Evolutionary conservation across 1,140 invertebrate species (phyloP).

Genomic region (Panagrolaimus sp.): DNA sequence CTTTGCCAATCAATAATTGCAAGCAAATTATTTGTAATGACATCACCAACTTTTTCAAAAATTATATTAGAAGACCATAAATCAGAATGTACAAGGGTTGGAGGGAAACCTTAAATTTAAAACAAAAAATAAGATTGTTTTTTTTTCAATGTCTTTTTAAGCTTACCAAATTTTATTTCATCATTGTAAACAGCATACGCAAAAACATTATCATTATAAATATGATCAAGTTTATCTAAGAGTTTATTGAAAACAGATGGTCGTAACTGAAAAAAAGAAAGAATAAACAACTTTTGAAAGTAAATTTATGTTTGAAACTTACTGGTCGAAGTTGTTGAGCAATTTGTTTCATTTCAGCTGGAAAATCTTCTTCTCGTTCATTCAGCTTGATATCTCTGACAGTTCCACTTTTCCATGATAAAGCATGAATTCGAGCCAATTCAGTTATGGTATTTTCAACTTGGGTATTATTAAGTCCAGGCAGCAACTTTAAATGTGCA

Average conservation of each 20-base stretch:
- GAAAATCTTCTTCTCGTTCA: background rate
- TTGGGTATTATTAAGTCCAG: constrained; percentile 39
- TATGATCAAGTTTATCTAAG: background rate
- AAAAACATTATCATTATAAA: background rate
- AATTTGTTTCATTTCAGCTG: background rate
- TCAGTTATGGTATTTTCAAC: constrained; percentile 31
- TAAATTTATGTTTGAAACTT: background rate
- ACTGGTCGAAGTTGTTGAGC: background rate
- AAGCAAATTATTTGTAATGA: constrained; percentile 24
- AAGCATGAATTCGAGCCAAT: constrained; percentile 34
- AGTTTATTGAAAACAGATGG: background rate
- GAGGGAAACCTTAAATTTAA: constrained; percentile 24
- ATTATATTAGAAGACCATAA: constrained; percentile 43
- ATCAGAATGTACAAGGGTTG: constrained; percentile 37
- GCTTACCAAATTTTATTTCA: constrained; percentile 25
- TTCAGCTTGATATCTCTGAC: background rate
- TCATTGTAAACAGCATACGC: constrained; percentile 13
- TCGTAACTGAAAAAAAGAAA: background rate
- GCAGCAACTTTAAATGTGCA: constrained; percentile 25
- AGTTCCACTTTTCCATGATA: constrained; percentile 33
- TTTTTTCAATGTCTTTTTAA: too few species aligned
- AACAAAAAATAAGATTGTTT: too few species aligned
- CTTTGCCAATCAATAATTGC: constrained; percentile 49
- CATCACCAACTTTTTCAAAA: constrained; percentile 38
- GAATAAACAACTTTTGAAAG: background rate